Evolutionary conservation across 2,888 invertebrate genomes (phyloP), one percentile per base, ranked within the genome.

Genomic region (Ctenicera cuprea): DNA sequence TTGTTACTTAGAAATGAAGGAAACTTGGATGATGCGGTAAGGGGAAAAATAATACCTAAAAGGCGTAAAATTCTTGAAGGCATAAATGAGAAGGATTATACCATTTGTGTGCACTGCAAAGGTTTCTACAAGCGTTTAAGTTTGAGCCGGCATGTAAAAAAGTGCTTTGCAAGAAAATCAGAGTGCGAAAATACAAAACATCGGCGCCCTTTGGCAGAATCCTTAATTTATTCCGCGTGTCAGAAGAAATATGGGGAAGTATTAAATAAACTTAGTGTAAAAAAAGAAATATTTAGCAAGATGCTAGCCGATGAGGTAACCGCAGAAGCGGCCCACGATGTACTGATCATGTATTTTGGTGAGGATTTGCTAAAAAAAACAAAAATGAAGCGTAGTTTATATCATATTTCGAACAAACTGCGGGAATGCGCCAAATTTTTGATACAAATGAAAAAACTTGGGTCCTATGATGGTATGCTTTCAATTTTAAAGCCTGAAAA

Each of bases 221-320:
- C 65, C 11, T 20, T 65, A 5, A 61, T 72, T 43, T 72, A 61
- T 68, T 3, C 50, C 8, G 67, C 67, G 50, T 57, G 45, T 30
- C 41, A 72, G 16, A 72, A 67, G 52, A 72, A 45, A 14, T 67
- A 67, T 68, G 72, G 67, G 16, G 59, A 61, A 67, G 33, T 68
- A 18, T 37, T 72, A 61, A 59, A 71, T 22, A 71, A 57, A 18
- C 14, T 71, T 16, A 8, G 1, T n/a, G 64, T 54, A 41, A 71
- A 71, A 65, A 64, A 52, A 43, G 43, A 65, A 54, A 57, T 71
- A 50, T 71, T 71, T 26, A 1, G 12, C 5, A 71, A 57, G 26
- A 71, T 71, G 57, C 64, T 38, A 38, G 54, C 37, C 8, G 59
- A 41, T 38, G 45, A 45, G 1, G 16, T 59, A 14, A 38, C 59